Base-by-base conservation (phyloP, 2,888 invertebrate genomes). In the Lithosia quadra region DNA sequence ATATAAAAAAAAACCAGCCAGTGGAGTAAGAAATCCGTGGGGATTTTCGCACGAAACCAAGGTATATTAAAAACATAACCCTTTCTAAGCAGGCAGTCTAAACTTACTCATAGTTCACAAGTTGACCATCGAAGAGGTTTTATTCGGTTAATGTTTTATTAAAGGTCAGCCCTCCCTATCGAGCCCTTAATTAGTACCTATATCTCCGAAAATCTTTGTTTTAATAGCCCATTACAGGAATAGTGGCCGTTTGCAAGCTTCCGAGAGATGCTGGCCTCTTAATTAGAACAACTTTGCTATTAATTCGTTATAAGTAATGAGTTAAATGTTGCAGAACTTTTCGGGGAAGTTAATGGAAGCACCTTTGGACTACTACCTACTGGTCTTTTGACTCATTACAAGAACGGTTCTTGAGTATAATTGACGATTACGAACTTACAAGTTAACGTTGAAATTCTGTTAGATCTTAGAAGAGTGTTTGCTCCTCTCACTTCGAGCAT, bases 241-340 rank as follows among this genome's bases (percentile, higher is more conserved):
- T 57, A 74, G 72, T 67, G 70, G 72, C 68, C 75, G 69, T 78
- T 78, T 58, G 74, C 72, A 71, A 72, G 69, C 55, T 69, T 49
- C 63, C 71, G 39, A 63, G 24, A 55, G 28, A 24, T 67, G 43
- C 49, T 59, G 58, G 67, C 58, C 74, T 76, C 79, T 78, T 78
- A 76, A 78, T 78, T 74, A 78, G 74, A 72, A 78, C 74, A 76
- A 74, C 76, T 72, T 66, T 67, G 69, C 59, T 69, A 76, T 78
- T 76, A 78, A 78, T 78, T 78, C 22, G 39, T 60, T 60, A 60
- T 60, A 60, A 60, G 39, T 39, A 60, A 60, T 60, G 24, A 60
- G 60, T 36, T 24, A 60, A 60, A 60, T 39, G 60, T 39, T 18
- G 13, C 18, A 60, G 0, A 36, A 39, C 39, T 22, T 60, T 24